Evolutionary conservation across 2,113 vertebrate genomes (phyloP).

Genomic region (Aix galericulata): DNA sequence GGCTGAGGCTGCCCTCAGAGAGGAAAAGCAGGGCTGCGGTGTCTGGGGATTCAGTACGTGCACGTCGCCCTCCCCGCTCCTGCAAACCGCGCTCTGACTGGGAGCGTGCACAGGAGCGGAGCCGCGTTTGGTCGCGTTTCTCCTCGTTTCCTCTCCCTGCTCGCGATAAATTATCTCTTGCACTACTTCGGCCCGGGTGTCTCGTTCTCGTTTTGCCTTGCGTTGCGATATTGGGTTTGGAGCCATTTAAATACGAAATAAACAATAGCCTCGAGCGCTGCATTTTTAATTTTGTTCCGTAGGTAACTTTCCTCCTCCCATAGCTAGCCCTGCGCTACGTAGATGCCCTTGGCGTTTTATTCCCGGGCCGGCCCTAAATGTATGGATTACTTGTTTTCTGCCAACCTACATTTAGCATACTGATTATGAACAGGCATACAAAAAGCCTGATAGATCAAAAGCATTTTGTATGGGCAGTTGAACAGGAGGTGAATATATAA

Average conservation of each 20-base stretch:
- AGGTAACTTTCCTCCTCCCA: background rate
- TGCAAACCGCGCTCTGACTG: background rate
- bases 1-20: background rate
- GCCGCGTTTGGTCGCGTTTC: background rate
- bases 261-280: background rate
- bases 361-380: slow-evolving; percentile 2
- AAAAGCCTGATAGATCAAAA: slow-evolving; percentile 82
- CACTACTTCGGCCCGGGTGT: background rate
- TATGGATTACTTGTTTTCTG: slow-evolving; percentile 53
- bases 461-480: slow-evolving; percentile 79
- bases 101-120: background rate
- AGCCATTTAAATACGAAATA: background rate
- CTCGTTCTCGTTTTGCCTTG: background rate
- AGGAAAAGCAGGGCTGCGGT: background rate
- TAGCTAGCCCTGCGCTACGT: background rate
- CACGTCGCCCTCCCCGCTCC: background rate
- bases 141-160: background rate
- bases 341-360: slow-evolving; percentile 17
- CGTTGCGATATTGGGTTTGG: background rate
- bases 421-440: slow-evolving; percentile 74
- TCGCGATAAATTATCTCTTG: background rate
- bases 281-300: slow-evolving; percentile 10
- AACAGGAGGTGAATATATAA: slow-evolving; percentile 92
- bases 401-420: slow-evolving; percentile 66
- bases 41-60: background rate